Percentiles rank a stretch among this genome's conserved stretches.
Conservation (phyloP, 2,797 vertebrate species). For the Crenuchus spilurus region DNA sequence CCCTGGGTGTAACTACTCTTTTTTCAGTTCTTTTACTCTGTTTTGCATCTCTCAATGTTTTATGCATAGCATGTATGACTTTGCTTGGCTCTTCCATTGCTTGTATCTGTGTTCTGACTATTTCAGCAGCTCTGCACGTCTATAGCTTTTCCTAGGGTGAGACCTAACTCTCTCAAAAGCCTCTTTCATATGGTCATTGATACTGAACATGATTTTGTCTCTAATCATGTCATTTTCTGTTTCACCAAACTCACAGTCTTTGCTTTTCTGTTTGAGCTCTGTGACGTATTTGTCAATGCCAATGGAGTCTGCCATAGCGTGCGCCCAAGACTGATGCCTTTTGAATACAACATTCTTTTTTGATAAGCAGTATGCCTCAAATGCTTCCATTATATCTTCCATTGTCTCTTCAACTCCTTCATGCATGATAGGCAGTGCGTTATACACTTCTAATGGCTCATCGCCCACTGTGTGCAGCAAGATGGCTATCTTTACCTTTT, state of each 20-base stretch:
- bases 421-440: background rate
- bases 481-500: constrained; percentile 2
- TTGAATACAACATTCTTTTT: background rate
- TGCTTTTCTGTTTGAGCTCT: constrained; percentile 36
- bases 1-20: too few species aligned
- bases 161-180: constrained; percentile 32
- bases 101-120: constrained; percentile 26
- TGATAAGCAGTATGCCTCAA: background rate
- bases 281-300: constrained; percentile 37
- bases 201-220: constrained; percentile 46
- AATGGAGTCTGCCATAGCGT: background rate
- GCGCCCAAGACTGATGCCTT: background rate
- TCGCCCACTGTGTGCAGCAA: background rate
- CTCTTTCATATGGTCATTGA: constrained; percentile 35
- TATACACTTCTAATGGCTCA: background rate
- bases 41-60: constrained; percentile 5
- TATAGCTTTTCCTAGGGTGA: background rate
- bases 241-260: constrained; percentile 35
- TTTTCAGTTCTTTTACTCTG: background rate
- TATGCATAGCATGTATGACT: constrained; percentile 16
- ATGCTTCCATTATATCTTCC: background rate
- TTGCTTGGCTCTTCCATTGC: constrained; percentile 11
- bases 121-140: background rate
- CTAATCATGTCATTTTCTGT: constrained; percentile 41
- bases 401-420: background rate